phyloP scores from a whole-genome alignment of 2,113 vertebrate species.

The Pseudolaguvia tuberculata region DNA sequence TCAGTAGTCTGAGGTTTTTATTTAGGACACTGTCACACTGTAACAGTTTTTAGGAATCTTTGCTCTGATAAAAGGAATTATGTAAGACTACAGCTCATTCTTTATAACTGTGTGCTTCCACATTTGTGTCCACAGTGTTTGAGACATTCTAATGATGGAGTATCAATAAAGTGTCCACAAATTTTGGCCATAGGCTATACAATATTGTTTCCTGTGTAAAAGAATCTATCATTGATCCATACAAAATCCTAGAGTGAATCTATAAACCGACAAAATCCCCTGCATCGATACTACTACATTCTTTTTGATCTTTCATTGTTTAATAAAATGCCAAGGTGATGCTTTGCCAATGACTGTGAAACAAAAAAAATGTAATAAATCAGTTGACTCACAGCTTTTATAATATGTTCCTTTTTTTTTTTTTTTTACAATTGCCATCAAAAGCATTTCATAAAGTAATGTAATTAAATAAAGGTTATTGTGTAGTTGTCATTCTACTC shows the following conservation, averaged over 20 bases:
- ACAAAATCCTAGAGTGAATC: neutral
- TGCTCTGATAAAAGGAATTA: too few species aligned
- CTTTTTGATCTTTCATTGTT: conserved; percentile 50
- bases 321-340: conserved; percentile 51
- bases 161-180: too few species aligned
- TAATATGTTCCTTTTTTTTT: conserved; percentile 30
- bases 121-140: too few species aligned
- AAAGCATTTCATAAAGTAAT: conserved; percentile 53
- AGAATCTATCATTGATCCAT: conserved; percentile 9
- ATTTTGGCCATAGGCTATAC: too few species aligned
- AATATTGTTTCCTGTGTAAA: neutral
- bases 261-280: neutral
- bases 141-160: too few species aligned
- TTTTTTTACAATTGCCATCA: conserved; percentile 49
- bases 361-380: conserved; percentile 25
- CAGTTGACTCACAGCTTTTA: conserved; percentile 18
- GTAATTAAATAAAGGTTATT: conserved; percentile 53
- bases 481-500: conserved; percentile 48
- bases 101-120: too few species aligned
- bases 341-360: conserved; percentile 32
- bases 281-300: conserved; percentile 30
- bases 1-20: too few species aligned
- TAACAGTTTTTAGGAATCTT: too few species aligned
- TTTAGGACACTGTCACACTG: too few species aligned
- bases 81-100: too few species aligned